A percentile compares a stretch with the other conserved stretches of the same genome.
Evolutionary conservation across 2,113 vertebrate species (phyloP).

Genomic region (Nicator chloris): DNA sequence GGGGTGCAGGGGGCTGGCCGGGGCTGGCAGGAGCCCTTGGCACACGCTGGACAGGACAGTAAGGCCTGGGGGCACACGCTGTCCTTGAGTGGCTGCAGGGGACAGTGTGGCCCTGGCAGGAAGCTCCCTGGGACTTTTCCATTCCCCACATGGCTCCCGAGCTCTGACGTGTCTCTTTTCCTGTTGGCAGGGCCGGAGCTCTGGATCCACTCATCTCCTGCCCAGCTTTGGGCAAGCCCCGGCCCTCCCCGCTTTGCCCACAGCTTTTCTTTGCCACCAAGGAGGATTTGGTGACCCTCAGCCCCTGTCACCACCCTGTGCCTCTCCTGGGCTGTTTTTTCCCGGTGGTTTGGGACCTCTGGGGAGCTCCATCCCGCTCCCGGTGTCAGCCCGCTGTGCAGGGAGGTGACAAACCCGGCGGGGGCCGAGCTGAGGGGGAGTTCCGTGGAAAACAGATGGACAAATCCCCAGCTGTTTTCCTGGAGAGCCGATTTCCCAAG

Average conservation of each 20-base stretch:
- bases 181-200: background rate
- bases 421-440: no score
- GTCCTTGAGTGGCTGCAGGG: background rate
- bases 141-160: background rate
- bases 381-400: background rate
- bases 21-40: background rate
- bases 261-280: background rate
- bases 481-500: background rate
- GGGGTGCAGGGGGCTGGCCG: background rate
- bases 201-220: background rate
- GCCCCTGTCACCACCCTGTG: background rate
- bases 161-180: background rate
- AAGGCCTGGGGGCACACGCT: background rate
- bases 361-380: background rate
- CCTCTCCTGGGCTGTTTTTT: background rate
- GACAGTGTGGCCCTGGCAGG: background rate
- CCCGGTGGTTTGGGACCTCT: background rate
- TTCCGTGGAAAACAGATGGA: background rate
- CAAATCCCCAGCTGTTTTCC: background rate
- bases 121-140: conserved; percentile 26
- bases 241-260: background rate
- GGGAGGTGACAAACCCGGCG: background rate
- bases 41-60: rapidly evolving
- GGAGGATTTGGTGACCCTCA: background rate
- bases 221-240: background rate